Evolutionary conservation across 2,113 vertebrate genomes (phyloP).

Genomic region (Todiramphus chloris): DNA sequence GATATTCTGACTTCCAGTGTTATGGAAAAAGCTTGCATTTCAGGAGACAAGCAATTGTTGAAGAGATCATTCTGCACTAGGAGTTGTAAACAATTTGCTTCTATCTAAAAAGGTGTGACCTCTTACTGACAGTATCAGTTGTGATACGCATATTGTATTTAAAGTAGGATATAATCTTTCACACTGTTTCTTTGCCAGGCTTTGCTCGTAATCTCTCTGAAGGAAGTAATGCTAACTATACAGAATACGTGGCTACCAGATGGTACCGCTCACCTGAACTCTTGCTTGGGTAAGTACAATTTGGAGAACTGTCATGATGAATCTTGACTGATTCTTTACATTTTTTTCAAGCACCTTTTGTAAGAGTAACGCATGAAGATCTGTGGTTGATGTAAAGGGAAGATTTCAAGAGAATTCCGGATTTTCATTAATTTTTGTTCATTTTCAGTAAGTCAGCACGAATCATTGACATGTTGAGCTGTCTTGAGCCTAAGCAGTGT

Average conservation of each 20-base stretch:
- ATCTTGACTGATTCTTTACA: not conserved
- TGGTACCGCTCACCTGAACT: conserved; percentile 99
- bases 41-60: not conserved
- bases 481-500: not conserved
- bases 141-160: not conserved
- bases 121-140: not conserved
- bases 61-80: not conserved
- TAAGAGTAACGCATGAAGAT: not conserved
- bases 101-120: not conserved
- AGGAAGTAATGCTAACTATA: conserved; percentile 96
- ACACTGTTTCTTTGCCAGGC: conserved; percentile 74
- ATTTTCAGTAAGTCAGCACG: not conserved
- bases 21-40: not conserved
- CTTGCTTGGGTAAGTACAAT: conserved; percentile 86
- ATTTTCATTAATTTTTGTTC: not conserved
- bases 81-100: not conserved
- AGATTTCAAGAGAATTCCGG: not conserved
- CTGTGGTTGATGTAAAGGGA: not conserved
- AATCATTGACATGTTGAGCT: not conserved
- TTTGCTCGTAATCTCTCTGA: conserved; percentile 98
- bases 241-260: conserved; percentile 96
- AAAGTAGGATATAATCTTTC: not conserved
- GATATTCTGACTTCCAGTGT: not conserved
- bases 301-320: not conserved
- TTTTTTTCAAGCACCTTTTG: not conserved